phyloP scores from a whole-genome alignment of 1,140 invertebrate genomes.

The Mizuhopecten yessoensis region DNA sequence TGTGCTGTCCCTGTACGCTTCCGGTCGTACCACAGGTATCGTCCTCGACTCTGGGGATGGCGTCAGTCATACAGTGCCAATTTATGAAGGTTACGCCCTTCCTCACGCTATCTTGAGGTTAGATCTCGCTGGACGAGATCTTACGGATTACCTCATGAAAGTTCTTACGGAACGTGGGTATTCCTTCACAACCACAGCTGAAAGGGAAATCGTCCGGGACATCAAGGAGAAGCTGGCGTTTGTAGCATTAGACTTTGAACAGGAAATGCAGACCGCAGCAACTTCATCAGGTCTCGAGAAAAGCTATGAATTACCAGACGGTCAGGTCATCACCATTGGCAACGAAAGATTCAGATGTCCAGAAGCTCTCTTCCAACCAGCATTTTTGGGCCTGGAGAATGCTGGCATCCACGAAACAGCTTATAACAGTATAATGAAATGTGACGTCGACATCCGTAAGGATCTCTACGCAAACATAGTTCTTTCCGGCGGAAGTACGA shows the following conservation, averaged over 20 bases:
- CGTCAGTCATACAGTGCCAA: constrained; percentile 92
- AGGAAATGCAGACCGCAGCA: constrained; percentile 96
- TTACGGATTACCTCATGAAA: constrained; percentile 98
- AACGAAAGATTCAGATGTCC: constrained; percentile 87
- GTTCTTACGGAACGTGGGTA: constrained; percentile 94
- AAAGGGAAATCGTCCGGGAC: constrained; percentile 76
- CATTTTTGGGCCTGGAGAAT: constrained; percentile 82
- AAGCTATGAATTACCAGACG: constrained; percentile 60
- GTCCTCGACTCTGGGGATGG: constrained; percentile 65
- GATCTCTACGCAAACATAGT: constrained; percentile 94
- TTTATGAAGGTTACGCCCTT: constrained; percentile 90
- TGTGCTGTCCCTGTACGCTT: constrained; percentile 74
- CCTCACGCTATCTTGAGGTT: constrained; percentile 93
- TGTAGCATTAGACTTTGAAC: constrained; percentile 86
- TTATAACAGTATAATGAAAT: constrained; percentile 68
- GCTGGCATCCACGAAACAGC: neutral
- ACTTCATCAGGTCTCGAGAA: constrained; percentile 73
- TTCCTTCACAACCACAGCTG: constrained; percentile 81
- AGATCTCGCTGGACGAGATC: constrained; percentile 95
- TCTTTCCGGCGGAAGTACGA: constrained; percentile 87
- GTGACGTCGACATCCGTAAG: constrained; percentile 91
- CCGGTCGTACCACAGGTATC: constrained; percentile 76
- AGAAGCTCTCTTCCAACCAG: constrained; percentile 92
- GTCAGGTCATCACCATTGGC: constrained; percentile 89
- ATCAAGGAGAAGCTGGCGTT: constrained; percentile 88